phyloP scores from a whole-genome alignment of 2,888 invertebrate species.

The Trissonchulus latispiculum region DNA sequence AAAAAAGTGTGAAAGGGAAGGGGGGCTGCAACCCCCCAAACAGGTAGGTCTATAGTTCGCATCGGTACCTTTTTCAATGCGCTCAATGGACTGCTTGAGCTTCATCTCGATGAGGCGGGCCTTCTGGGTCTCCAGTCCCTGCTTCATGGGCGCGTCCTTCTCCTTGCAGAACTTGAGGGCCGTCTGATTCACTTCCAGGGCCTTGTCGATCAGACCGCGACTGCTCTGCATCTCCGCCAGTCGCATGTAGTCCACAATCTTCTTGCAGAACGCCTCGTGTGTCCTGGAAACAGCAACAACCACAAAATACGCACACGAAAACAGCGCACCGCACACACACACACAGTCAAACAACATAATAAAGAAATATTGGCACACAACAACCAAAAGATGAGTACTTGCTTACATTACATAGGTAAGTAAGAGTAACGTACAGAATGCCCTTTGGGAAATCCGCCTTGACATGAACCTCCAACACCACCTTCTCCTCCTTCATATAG shows the following conservation, averaged over 20 bases:
- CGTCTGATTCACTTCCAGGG: conserved; percentile 34
- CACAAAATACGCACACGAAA: too few species aligned
- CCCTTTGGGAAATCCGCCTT: conserved; percentile 54
- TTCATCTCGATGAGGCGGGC: conserved; percentile 38
- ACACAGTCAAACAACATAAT: too few species aligned
- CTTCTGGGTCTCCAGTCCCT: conserved; percentile 37
- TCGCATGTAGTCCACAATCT: conserved; percentile 40
- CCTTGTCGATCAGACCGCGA: conserved; percentile 40
- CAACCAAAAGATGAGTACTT: too few species aligned
- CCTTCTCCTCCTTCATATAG: conserved; percentile 73
- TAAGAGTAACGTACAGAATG: conserved; percentile 46
- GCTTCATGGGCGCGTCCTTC: conserved; percentile 34
- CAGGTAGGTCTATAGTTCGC: too few species aligned
- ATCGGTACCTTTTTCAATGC: conserved; percentile 41
- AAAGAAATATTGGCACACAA: too few species aligned
- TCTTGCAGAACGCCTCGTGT: conserved; percentile 38
- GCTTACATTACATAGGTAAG: too few species aligned
- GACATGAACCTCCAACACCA: conserved; percentile 66
- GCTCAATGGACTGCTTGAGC: conserved; percentile 40
- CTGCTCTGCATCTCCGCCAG: conserved; percentile 39
- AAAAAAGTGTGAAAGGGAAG: too few species aligned
- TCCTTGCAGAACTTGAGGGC: conserved; percentile 43
- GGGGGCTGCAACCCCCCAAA: too few species aligned
- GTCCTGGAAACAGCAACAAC: conserved; percentile 32
- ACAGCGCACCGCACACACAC: too few species aligned